Conservation (phyloP, 2,113 vertebrate genomes). For the Camelus dromedarius region DNA sequence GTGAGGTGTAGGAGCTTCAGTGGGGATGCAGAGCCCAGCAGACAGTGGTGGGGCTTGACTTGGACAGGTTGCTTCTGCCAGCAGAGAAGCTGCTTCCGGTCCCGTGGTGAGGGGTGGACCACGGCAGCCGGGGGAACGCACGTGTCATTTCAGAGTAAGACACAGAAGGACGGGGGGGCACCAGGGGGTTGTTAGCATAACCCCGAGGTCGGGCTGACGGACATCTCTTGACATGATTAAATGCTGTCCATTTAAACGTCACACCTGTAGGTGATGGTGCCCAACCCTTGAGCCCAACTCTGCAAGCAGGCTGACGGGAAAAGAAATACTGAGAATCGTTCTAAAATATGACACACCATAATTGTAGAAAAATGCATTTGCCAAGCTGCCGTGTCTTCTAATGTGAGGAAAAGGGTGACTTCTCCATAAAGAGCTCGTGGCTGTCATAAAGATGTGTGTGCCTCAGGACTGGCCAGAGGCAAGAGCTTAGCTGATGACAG, state of each 20-base stretch:
- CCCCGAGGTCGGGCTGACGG: no score
- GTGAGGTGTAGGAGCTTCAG: not conserved
- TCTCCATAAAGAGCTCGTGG: fast-evolving
- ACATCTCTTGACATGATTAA: not conserved
- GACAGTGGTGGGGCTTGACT: no score
- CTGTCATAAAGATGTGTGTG: not conserved
- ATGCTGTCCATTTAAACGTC: not conserved
- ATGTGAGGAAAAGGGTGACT: not conserved
- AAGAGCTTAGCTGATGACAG: not conserved
- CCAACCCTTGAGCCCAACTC: not conserved
- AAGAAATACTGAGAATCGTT: fast-evolving
- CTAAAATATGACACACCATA: not conserved
- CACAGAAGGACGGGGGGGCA: not conserved
- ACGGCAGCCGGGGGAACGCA: not conserved
- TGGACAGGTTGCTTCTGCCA: not conserved
- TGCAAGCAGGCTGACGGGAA: not conserved
- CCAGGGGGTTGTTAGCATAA: fast-evolving
- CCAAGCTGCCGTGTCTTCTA: fast-evolving
- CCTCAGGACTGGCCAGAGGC: not conserved
- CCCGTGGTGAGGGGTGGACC: not conserved
- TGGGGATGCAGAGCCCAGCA: no score
- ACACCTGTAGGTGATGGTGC: fast-evolving
- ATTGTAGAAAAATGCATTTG: fast-evolving
- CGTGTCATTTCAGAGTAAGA: not conserved
- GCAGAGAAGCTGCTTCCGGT: fast-evolving